Conservation (phyloP, 2,888 invertebrate genomes). For the Nematopogon swammerdamellus region DNA sequence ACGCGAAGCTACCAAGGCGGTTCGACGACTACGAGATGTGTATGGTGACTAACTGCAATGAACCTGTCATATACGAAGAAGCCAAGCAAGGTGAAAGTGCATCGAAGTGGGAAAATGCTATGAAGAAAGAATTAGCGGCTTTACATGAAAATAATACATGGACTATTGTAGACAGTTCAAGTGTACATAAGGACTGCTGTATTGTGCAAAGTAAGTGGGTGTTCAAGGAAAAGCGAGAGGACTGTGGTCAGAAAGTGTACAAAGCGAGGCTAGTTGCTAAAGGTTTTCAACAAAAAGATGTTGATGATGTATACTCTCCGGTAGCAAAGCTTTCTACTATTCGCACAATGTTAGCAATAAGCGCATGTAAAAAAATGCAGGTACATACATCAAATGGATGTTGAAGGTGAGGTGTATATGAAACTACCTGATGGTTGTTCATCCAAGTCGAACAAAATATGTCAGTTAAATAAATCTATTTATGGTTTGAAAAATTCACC, state of each 20-base stretch:
- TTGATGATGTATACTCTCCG: background rate
- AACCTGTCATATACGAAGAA: background rate
- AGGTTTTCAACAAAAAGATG: background rate
- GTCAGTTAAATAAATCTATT: background rate
- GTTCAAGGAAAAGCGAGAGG: background rate
- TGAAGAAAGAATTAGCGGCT: background rate
- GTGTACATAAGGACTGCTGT: too few relatives aligned
- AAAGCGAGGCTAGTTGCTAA: background rate
- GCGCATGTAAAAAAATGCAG: background rate
- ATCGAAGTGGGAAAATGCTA: background rate
- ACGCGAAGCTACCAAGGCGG: background rate
- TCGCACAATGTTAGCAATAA: background rate
- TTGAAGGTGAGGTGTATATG: background rate
- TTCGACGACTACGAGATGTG: background rate
- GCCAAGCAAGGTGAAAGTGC: background rate
- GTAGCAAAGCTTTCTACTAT: background rate
- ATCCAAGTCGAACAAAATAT: background rate
- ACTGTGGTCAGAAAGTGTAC: background rate
- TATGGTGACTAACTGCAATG: background rate
- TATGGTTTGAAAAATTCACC: background rate
- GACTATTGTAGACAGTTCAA: too few relatives aligned
- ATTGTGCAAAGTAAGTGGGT: too few relatives aligned
- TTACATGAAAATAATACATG: background rate
- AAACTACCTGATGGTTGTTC: background rate
- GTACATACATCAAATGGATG: constrained; percentile 1